Percentiles rank a stretch among this genome's conserved stretches.
These are phyloP conservation scores for Anagyrus pseudococci DNA, from an alignment of 2,888 invertebrate genomes.

Conservation along the genomic window DNA sequence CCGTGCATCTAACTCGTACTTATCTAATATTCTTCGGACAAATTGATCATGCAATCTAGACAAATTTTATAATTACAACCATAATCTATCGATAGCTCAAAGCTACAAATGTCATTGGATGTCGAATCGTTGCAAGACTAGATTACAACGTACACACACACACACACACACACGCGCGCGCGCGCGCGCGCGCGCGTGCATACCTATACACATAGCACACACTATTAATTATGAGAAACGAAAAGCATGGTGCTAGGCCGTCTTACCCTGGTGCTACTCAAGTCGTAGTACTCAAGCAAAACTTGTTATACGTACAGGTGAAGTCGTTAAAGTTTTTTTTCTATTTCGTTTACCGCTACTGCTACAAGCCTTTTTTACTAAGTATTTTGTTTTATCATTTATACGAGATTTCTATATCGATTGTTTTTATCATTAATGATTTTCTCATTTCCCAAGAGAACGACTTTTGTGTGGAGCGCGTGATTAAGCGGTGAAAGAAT, in stretches of 20 bases:
- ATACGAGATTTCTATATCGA: conserved; percentile 27
- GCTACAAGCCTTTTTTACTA: conserved; percentile 9
- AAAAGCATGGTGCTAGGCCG: conserved; percentile 46
- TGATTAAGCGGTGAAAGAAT: not conserved
- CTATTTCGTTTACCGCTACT: conserved; percentile 10
- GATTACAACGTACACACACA: not conserved
- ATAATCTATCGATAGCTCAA: too few relatives aligned
- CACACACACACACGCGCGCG: not conserved
- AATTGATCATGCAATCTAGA: too few relatives aligned
- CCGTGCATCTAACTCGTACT: too few relatives aligned
- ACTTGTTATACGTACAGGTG: conserved; percentile 3
- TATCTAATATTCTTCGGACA: too few relatives aligned
- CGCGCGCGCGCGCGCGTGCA: too few relatives aligned
- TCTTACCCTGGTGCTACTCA: conserved; percentile 44
- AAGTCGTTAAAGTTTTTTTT: conserved; percentile 1
- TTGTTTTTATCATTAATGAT: conserved; percentile 17
- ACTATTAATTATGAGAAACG: conserved; percentile 32
- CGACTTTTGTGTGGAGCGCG: not conserved
- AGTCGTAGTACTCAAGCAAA: conserved; percentile 23
- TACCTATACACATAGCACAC: conserved; percentile 31
- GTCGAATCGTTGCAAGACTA: not conserved
- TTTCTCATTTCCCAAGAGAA: conserved; percentile 4
- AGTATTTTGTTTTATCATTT: conserved; percentile 20
- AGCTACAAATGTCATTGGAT: too few relatives aligned
- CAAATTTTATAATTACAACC: too few relatives aligned